Base-by-base conservation (phyloP, 2,797 vertebrate species). In the Diplodus puntazzo region DNA sequence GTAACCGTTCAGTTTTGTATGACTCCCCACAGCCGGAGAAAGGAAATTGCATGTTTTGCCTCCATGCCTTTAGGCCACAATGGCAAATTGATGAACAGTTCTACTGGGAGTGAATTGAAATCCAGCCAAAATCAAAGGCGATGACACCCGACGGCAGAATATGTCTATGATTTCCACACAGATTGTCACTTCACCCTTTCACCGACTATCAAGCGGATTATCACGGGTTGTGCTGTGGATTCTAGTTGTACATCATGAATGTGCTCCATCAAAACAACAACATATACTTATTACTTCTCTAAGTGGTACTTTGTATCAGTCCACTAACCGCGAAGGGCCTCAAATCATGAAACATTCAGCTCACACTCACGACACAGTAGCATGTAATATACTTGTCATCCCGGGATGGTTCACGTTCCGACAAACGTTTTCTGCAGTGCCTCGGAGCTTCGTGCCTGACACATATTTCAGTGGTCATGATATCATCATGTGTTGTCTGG, bases 371-470 rank as follows among this genome's bases (percentile, higher is more conserved):
- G 17, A 49, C 62, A 57, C 49, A 55, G 63, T 0, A 27, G 53
- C 50, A 34, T 62, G 45, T n/a, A 21, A 52, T n/a, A 10, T 11
- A 21, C 48, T 61, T 57, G 61, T 67, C 71, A 64, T 73, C 18
- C 14, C 23, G 16, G 58, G 63, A n/a, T 77, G 77, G 79, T 58
- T 88, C 62, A 70, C 45, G 11, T 27, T 46, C 17, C 13, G 7
- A 17, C 34, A 77, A 57, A 21, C n/a, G 59, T 53, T 65, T 65
- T 58, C 46, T 45, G 74, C 46, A 20, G 52, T 68, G 77, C 69
- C 58, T 76, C 21, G 8, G 48, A 80, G 73, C 54, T 59, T 61
- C 25, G 48, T 4, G 58, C 52, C 45, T 7, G 16, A 58, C 46
- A 63, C 65, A 25, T 54, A 66, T 67, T 60, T 25, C 42, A 54